Conservation (phyloP, 2,113 vertebrate genomes). For the Felis chaus region DNA sequence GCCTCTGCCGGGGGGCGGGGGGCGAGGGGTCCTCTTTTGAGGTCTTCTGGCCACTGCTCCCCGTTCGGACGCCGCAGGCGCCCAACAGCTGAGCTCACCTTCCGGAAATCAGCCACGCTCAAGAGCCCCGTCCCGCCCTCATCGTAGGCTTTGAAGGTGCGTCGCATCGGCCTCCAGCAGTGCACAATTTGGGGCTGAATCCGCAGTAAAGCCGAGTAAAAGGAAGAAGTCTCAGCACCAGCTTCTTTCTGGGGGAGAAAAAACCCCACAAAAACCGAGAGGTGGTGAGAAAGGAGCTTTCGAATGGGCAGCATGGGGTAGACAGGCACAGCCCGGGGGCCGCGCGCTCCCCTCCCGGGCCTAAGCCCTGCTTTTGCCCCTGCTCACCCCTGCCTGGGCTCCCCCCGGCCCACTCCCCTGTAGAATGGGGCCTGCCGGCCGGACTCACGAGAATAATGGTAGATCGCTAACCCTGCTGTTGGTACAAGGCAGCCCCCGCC, state of each 20-base stretch:
- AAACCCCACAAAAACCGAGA: not conserved
- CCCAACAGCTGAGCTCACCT: conserved; percentile 68
- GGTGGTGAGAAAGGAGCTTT: not conserved
- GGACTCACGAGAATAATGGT: fast-evolving
- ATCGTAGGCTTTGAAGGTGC: conserved; percentile 78
- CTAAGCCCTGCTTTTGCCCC: fast-evolving
- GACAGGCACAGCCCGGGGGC: not conserved
- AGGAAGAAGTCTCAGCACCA: conserved; percentile 57
- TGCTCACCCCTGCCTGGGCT: fast-evolving
- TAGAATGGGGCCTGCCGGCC: fast-evolving
- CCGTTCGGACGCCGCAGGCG: fast-evolving
- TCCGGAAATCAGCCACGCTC: conserved; percentile 80
- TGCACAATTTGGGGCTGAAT: conserved; percentile 78
- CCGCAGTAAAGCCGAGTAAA: conserved; percentile 79
- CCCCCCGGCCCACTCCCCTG: not conserved
- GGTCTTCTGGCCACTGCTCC: not conserved
- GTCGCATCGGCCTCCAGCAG: conserved; percentile 83
- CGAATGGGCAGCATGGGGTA: fast-evolving
- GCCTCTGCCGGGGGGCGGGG: fast-evolving
- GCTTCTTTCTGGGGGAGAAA: conserved; percentile 71
- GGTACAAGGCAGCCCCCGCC: fast-evolving
- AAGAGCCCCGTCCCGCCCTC: conserved; percentile 68
- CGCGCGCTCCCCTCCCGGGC: not conserved
- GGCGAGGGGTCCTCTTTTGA: not conserved
- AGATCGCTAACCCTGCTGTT: fast-evolving